These are phyloP conservation scores for Leptopilina boulardi DNA, from an alignment of 1,140 invertebrate species.

Conservation along the genomic window DNA sequence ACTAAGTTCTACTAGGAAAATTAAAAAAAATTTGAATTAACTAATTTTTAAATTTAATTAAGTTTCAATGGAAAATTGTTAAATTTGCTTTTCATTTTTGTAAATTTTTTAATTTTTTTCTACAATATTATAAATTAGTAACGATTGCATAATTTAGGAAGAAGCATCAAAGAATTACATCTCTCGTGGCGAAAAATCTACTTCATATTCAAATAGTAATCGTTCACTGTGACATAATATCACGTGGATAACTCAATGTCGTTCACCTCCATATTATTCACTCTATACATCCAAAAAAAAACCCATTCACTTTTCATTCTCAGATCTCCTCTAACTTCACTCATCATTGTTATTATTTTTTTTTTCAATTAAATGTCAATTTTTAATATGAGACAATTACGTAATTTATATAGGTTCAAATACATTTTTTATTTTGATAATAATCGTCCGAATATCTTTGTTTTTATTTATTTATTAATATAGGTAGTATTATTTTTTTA, in stretches of 20 bases:
- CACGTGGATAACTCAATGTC: constrained; percentile 7
- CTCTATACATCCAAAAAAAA: neutral
- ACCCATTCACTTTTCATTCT: constrained; percentile 5
- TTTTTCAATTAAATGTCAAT: neutral
- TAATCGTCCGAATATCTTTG: no score
- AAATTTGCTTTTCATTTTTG: no score
- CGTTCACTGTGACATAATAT: constrained; percentile 20
- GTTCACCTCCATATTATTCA: neutral
- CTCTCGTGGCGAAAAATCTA: constrained; percentile 34
- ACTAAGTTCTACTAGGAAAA: no score
- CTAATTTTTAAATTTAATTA: no score
- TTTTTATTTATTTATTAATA: no score
- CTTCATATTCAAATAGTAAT: neutral
- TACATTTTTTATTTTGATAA: no score
- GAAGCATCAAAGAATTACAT: neutral
- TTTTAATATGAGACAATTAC: neutral
- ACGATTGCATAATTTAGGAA: neutral
- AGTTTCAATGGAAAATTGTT: no score
- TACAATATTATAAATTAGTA: neutral
- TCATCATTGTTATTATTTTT: neutral
- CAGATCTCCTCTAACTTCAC: neutral
- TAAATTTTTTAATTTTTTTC: no score
- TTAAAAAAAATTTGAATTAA: no score
- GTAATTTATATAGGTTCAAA: no score
- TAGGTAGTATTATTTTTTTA: no score